Conservation (phyloP, 2,888 invertebrate species). For the Notocelia uddmanniana region DNA sequence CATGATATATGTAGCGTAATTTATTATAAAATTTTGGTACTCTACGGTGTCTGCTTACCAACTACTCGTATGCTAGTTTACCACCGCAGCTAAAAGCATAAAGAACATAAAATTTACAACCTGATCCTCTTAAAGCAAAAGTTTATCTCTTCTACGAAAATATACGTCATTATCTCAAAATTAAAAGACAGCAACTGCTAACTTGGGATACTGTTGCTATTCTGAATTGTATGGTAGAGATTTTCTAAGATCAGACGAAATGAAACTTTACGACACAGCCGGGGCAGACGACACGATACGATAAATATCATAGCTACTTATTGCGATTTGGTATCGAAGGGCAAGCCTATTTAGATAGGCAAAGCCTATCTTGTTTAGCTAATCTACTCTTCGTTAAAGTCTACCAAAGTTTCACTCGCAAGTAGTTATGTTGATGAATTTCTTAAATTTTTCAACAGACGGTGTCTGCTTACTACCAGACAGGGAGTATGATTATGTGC, state of each 20-base stretch:
- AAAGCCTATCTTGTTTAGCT: background rate
- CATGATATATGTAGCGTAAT: too few species aligned
- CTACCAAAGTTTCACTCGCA: background rate
- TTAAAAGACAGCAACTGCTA: too few species aligned
- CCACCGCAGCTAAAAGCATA: too few species aligned
- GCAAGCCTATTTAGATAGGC: slow-evolving; percentile 7
- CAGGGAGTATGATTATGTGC: too few species aligned
- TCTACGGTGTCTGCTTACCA: too few species aligned
- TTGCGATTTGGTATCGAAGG: slow-evolving; percentile 7
- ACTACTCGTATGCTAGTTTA: too few species aligned
- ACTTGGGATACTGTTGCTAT: background rate
- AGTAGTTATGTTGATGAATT: background rate
- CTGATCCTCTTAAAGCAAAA: too few species aligned
- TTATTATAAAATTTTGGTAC: too few species aligned
- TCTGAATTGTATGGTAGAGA: slow-evolving; percentile 25
- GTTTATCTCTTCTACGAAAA: too few species aligned
- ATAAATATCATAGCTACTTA: slow-evolving; percentile 22
- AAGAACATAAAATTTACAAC: too few species aligned
- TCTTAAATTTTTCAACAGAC: background rate
- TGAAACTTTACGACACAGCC: slow-evolving; percentile 43
- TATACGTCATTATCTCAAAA: too few species aligned
- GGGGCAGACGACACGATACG: slow-evolving; percentile 9
- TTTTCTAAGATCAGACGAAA: slow-evolving; percentile 42
- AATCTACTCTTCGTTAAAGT: background rate
- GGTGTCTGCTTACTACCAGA: too few species aligned